Conservation (phyloP, 2,113 vertebrate genomes). For the Cavia aperea region DNA sequence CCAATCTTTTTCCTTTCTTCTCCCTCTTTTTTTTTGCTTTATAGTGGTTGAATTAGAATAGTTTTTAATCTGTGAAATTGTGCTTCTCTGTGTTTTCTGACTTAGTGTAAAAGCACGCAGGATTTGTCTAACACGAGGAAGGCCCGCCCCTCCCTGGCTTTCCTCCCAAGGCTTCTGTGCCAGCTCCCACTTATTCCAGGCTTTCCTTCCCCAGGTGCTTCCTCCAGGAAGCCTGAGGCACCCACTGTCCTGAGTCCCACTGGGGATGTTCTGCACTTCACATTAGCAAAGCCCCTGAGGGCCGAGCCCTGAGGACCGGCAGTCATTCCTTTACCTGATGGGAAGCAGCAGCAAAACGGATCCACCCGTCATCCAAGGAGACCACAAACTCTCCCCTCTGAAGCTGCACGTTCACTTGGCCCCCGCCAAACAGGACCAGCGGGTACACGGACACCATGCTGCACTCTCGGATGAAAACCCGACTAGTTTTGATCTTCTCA, state of each 20-base stretch:
- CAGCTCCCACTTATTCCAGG: neutral
- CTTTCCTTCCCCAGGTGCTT: neutral
- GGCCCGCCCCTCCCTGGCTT: neutral
- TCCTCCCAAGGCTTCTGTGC: neutral
- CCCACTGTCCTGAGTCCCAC: neutral
- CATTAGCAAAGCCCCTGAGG: neutral
- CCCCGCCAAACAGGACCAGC: conserved; percentile 89
- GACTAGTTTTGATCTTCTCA: conserved; percentile 96
- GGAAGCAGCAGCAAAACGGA: conserved; percentile 89
- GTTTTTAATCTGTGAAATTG: conserved; percentile 14
- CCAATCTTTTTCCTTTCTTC: neutral
- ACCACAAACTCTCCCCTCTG: conserved; percentile 86
- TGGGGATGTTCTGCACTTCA: neutral
- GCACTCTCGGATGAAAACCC: conserved; percentile 95
- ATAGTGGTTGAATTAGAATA: neutral
- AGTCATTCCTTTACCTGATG: conserved; percentile 81
- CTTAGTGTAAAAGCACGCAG: neutral
- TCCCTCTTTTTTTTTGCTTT: neutral
- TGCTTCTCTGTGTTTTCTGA: neutral
- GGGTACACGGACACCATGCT: conserved; percentile 97
- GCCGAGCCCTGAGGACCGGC: neutral
- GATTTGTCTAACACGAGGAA: neutral
- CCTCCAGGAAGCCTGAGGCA: neutral
- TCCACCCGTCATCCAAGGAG: conserved; percentile 95
- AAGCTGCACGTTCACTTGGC: conserved; percentile 88